Base-by-base conservation (phyloP, 2,888 invertebrate species). In the Chaetogeoica ovagalla region DNA sequence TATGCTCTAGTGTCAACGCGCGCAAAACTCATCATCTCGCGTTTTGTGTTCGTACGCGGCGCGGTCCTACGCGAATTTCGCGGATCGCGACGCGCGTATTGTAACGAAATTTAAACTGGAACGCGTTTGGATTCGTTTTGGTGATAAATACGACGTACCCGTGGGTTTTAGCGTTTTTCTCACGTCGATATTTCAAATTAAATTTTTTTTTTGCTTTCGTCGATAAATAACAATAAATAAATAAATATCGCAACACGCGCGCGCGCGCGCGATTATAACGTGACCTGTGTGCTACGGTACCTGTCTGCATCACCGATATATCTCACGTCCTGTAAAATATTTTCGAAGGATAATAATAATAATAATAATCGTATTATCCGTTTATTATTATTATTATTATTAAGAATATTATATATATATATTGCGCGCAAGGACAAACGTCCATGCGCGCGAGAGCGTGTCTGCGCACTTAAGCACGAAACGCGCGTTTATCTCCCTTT, bases 1-100 rank as follows among this genome's bases (percentile, higher is more conserved):
- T 30, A 30, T 30, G 30, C 30, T 30, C 79, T n/a, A n/a, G 69
- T 69, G 69, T 79, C 79, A 79, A 70, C 70, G 30, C n/a, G 43
- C 70, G 30, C n/a, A 57, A 63, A 79, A 68, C 66, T 59, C 75
- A 68, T 59, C 75, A 68, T 76, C 75, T 76, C 66, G 75, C 59
- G 37, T 5, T 23, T 17, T 59, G 21, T 59, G n/a, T 59, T 21
- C 48, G 63, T 63, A 68, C 4, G 5, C 43, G 23, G 59, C n/a
- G 57, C 23, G 7, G 63, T 60, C 15, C 39, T 21, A 21, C 37
- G 30, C 3, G 3, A 23, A 48, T 52, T 48, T 57, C 9, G 43
- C n/a, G n/a, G n/a, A n/a, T n/a, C n/a, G n/a, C n/a, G n/a, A n/a
- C n/a, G n/a, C 8, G 30, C 30, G 1, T 30, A 55, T 52, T 19